Evolutionary conservation across 2,888 invertebrate genomes (phyloP).

Genomic region (Calameuta pallipes): DNA sequence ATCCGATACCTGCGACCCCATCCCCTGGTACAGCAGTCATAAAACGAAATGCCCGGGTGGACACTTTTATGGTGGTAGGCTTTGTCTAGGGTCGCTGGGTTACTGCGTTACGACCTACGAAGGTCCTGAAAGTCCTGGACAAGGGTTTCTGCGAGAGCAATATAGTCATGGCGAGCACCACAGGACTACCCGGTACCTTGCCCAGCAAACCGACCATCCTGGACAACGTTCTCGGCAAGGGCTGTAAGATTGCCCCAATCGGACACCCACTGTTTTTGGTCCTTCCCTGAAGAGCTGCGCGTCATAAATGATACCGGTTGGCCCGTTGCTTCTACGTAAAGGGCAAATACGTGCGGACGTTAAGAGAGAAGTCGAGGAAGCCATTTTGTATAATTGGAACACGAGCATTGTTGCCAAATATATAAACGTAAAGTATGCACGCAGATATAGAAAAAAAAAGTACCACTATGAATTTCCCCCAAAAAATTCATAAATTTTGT

Average conservation of each 20-base stretch:
- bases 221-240: background rate
- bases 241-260: constrained; percentile 38
- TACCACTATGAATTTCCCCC: too few species aligned
- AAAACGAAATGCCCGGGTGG: constrained; percentile 50
- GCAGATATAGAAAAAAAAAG: background rate
- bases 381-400: background rate
- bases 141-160: constrained; percentile 5
- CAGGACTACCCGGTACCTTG: constrained; percentile 21
- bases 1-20: constrained; percentile 1
- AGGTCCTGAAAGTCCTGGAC: constrained; percentile 12
- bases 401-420: background rate
- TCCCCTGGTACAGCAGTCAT: constrained; percentile 40
- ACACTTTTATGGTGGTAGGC: constrained; percentile 58
- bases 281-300: constrained; percentile 31
- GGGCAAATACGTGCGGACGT: background rate
- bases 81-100: constrained; percentile 46
- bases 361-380: background rate
- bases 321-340: background rate
- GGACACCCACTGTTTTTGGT: constrained; percentile 38
- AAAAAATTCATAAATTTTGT: background rate
- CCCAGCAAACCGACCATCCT: background rate
- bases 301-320: constrained; percentile 33
- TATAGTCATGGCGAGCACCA: constrained; percentile 19
- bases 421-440: background rate
- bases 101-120: constrained; percentile 24